Evolutionary conservation across 1,140 invertebrate genomes (phyloP).

Genomic region (Delia radicum): DNA sequence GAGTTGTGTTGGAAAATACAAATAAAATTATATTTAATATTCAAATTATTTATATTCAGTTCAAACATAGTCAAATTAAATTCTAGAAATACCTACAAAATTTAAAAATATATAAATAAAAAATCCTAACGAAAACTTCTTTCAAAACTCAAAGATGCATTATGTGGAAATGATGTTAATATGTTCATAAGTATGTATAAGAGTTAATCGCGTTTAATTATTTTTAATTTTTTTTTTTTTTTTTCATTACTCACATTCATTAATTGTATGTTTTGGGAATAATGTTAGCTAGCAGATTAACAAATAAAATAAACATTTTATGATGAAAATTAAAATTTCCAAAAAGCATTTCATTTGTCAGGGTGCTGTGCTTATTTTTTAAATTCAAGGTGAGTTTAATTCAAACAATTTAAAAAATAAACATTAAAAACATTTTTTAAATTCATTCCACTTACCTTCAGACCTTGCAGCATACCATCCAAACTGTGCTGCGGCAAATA

Average conservation of each 20-base stretch:
- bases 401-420: neutral
- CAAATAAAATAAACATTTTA: neutral
- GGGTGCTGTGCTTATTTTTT: neutral
- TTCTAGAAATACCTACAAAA: no score
- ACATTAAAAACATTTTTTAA: neutral
- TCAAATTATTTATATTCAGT: no score
- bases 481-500: slow-evolving; percentile 70
- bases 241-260: neutral
- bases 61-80: no score
- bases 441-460: slow-evolving; percentile 66
- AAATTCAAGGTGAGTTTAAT: neutral
- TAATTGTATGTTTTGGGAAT: neutral
- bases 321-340: neutral
- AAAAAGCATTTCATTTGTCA: neutral
- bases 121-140: no score
- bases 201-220: neutral
- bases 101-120: no score
- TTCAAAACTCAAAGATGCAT: no score
- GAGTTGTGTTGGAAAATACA: neutral
- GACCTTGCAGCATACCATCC: slow-evolving; percentile 66
- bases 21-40: no score
- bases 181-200: neutral
- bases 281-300: neutral
- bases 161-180: neutral
- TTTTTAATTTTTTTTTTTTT: no score